Base-by-base conservation (phyloP, 2,888 invertebrate species). In the Macrosiphum euphorbiae region DNA sequence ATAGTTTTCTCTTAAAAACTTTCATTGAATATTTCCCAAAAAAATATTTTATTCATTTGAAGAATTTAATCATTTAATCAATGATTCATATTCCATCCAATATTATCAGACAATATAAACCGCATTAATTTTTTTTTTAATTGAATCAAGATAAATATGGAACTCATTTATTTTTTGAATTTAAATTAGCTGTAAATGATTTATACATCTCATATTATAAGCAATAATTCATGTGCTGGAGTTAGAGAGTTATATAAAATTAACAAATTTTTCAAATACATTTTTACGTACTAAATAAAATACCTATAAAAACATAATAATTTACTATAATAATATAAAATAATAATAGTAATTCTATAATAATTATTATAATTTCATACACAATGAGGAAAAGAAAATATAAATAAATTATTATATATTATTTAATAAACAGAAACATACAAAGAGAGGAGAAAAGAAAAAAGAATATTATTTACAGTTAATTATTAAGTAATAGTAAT, bases 31-130 rank as follows among this genome's bases (percentile, higher is more conserved):
- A 58, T 26, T 91, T 90, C 41, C n/a, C 0, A 50, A 55, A 91
- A 47, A 61, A 58, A n/a, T n/a, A 91, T 58, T 85, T 91, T 58
- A 58, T 58, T n/a, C 4, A 47, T 47, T 86, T 58, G 24, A 58
- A n/a, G 7, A 86, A 58, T 86, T 86, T 58, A n/a, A 91, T 58
- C 44, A 86, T 86, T 91, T 58, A 58, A 86, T 86, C 55, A 58
- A 58, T 58, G 2, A 44, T 24, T n/a, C n/a, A 35, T 44, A n/a
- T 35, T 78, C 7, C 1, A 67, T 44, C n/a, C 1, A 52, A 52
- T 35, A 78, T 85, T 41, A 91, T n/a, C 1, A 20, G 58, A 85
- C 7, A 35, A 78, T 35, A 91, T 44, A 44, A 58, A 47, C 47
- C 26, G 10, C 58, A 58, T 58, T 8, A 26, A 55, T 24, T 58